These are phyloP conservation scores for Chrysotoxum bicinctum DNA, from an alignment of 2,888 invertebrate species.

Conservation along the genomic window DNA sequence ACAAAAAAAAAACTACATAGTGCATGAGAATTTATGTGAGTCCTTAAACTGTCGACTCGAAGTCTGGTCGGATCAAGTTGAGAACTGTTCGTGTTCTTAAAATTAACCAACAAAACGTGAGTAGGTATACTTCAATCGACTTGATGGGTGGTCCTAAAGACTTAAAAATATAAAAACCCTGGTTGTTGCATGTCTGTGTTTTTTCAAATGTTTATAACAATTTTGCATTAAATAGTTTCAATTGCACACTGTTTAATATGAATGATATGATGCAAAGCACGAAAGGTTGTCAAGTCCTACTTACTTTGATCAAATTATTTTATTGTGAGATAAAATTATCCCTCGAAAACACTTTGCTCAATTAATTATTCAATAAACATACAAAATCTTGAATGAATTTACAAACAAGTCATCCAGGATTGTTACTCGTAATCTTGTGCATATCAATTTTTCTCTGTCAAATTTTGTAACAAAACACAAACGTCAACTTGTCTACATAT, in stretches of 20 bases:
- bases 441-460: constrained; percentile 64
- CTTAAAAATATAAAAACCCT: not conserved
- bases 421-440: constrained; percentile 16
- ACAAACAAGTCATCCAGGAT: not conserved
- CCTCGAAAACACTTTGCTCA: not conserved
- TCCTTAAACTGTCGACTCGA: constrained; percentile 1
- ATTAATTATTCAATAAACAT: constrained; percentile 15
- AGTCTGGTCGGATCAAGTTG: not conserved
- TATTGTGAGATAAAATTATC: no score
- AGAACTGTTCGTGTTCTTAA: not conserved
- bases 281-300: not conserved
- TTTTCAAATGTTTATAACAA: not conserved
- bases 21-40: not conserved
- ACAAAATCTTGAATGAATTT: constrained; percentile 5
- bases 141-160: not conserved
- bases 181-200: not conserved
- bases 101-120: not conserved
- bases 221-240: not conserved
- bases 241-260: not conserved
- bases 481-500: constrained; percentile 54
- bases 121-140: not conserved
- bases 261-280: not conserved
- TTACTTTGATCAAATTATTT: not conserved
- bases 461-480: constrained; percentile 34
- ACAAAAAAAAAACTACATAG: not conserved